These are phyloP conservation scores for Phyllostomus hastatus DNA, from an alignment of 2,113 vertebrate genomes.

Conservation along the genomic window DNA sequence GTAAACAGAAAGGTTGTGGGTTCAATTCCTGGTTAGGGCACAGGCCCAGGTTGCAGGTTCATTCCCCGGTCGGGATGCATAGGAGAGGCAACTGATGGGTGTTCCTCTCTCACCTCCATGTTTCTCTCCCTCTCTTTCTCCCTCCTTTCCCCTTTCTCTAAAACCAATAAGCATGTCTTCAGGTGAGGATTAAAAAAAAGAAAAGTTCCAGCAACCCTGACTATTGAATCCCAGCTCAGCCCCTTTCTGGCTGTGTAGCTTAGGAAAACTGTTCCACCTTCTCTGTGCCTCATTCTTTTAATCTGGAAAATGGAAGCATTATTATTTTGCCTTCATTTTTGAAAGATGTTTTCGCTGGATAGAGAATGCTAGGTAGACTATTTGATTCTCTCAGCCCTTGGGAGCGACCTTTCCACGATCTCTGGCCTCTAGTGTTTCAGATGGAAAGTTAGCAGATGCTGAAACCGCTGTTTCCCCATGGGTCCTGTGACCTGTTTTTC, in stretches of 20 bases:
- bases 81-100: no score
- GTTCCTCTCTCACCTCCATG: no score
- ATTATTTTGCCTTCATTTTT: neutral
- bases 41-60: no score
- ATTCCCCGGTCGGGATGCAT: no score
- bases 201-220: neutral
- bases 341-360: neutral
- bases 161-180: no score
- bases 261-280: neutral
- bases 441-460: neutral
- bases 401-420: neutral
- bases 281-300: neutral
- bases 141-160: no score
- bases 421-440: neutral
- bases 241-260: neutral
- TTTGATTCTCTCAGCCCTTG: neutral
- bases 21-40: no score
- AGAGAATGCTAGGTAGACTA: neutral
- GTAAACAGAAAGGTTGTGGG: no score
- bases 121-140: no score
- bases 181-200: no score
- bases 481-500: neutral
- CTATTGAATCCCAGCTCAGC: neutral
- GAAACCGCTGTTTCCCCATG: neutral
- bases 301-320: neutral